These are phyloP conservation scores for Drosophila antonietae DNA, from an alignment of 2,888 invertebrate genomes.

Conservation along the genomic window DNA sequence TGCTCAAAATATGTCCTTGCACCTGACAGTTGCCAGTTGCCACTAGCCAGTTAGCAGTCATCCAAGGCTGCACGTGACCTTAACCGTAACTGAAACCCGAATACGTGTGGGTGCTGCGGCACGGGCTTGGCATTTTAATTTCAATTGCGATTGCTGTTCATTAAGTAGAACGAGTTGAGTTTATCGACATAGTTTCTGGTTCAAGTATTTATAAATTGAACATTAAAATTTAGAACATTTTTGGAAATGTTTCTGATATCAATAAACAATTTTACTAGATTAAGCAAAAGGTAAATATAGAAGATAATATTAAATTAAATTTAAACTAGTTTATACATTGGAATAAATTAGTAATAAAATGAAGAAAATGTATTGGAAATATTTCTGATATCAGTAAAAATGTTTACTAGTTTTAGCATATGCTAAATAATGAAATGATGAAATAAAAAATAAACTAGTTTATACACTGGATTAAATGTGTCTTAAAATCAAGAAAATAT, in stretches of 20 bases:
- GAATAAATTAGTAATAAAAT: too few relatives aligned
- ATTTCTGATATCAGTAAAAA: too few relatives aligned
- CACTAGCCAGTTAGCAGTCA: constrained; percentile 9
- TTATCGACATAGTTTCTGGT: not conserved
- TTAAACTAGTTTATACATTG: too few relatives aligned
- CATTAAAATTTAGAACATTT: not conserved
- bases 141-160: not conserved
- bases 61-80: constrained; percentile 19
- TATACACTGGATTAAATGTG: too few relatives aligned
- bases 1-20: constrained; percentile 11
- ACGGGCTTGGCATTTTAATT: constrained; percentile 20
- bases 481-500: too few relatives aligned
- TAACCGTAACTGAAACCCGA: constrained; percentile 3
- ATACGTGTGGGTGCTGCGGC: constrained; percentile 6
- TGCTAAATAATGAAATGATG: too few relatives aligned
- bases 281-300: not conserved
- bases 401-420: too few relatives aligned
- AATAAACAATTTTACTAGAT: not conserved
- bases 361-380: too few relatives aligned
- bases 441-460: too few relatives aligned
- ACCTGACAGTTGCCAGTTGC: constrained; percentile 12
- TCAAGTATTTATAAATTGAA: not conserved
- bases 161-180: not conserved
- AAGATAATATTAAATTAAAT: not conserved
- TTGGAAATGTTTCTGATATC: not conserved